phyloP scores from a whole-genome alignment of 30 jellyfish, hydroid and myxozoan genomes.

The Hydra vulgaris region DNA sequence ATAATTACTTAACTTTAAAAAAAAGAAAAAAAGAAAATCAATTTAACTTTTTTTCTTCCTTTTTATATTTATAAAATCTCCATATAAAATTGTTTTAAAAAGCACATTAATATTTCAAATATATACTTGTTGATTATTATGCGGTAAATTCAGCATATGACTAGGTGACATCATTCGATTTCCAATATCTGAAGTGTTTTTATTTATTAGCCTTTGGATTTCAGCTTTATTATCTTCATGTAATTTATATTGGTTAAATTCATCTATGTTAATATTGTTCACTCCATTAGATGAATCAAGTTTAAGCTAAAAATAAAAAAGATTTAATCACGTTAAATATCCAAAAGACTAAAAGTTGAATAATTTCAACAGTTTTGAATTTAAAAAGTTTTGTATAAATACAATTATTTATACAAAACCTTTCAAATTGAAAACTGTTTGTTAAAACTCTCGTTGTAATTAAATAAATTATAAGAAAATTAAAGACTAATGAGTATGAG shows the following conservation, averaged over 20 bases:
- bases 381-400: too few species aligned
- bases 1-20: too few species aligned
- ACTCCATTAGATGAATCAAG: slow-evolving; percentile 16
- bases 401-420: too few species aligned
- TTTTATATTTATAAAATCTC: too few species aligned
- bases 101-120: neutral
- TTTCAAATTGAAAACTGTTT: too few species aligned
- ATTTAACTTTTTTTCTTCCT: too few species aligned
- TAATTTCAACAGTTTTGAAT: too few species aligned
- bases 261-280: neutral
- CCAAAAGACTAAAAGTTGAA: neutral
- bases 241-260: slow-evolving; percentile 3
- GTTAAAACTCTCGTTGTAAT: too few species aligned
- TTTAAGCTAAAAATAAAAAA: slow-evolving; percentile 3
- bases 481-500: too few species aligned
- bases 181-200: slow-evolving; percentile 15
- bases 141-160: slow-evolving; percentile 17
- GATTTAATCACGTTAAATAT: neutral
- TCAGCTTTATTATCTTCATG: slow-evolving; percentile 32
- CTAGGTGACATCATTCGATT: slow-evolving; percentile 17
- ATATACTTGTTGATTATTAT: neutral
- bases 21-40: too few species aligned
- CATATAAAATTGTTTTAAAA: neutral
- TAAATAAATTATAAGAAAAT: too few species aligned
- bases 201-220: slow-evolving; percentile 14